Percentiles rank a stretch among this genome's conserved stretches.
phyloP scores from a whole-genome alignment of 1,140 invertebrate species.

The Venturia canescens region DNA sequence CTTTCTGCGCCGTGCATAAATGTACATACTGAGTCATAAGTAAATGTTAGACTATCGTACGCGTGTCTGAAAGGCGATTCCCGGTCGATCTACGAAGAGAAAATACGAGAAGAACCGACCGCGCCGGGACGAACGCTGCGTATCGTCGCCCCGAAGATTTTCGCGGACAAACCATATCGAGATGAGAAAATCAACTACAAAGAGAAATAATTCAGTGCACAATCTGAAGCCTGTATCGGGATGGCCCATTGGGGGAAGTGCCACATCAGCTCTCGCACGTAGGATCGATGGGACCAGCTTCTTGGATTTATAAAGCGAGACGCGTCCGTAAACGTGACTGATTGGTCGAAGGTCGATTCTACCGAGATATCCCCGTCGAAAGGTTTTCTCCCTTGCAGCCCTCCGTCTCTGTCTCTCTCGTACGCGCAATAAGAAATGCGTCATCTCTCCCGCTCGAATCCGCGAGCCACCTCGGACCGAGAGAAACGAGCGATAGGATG shows the following conservation, averaged over 20 bases:
- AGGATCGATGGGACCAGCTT: conserved; percentile 7
- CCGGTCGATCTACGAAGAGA: not conserved
- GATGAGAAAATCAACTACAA: not conserved
- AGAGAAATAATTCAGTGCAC: not conserved
- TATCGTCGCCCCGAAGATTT: not conserved
- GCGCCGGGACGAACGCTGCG: not conserved
- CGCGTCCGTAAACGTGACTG: conserved; percentile 32
- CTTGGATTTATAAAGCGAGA: conserved; percentile 8
- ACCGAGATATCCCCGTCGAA: conserved; percentile 11
- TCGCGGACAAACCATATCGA: not conserved
- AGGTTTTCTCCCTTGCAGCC: not conserved
- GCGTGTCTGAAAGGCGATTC: not conserved
- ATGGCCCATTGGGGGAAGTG: conserved; percentile 16
- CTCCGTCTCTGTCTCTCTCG: not conserved
- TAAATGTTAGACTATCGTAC: too few species aligned
- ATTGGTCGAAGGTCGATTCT: conserved; percentile 39
- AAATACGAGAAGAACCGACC: not conserved
- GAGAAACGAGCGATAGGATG: conserved; percentile 11
- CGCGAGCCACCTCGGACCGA: not conserved
- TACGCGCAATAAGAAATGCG: conserved; percentile 13
- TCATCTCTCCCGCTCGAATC: conserved; percentile 4
- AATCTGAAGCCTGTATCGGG: not conserved
- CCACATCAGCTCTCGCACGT: conserved; percentile 15
- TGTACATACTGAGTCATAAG: not conserved
- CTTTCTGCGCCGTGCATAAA: too few species aligned